Base-by-base conservation (phyloP, 2,888 invertebrate species). In the Phytoseiulus persimilis region DNA sequence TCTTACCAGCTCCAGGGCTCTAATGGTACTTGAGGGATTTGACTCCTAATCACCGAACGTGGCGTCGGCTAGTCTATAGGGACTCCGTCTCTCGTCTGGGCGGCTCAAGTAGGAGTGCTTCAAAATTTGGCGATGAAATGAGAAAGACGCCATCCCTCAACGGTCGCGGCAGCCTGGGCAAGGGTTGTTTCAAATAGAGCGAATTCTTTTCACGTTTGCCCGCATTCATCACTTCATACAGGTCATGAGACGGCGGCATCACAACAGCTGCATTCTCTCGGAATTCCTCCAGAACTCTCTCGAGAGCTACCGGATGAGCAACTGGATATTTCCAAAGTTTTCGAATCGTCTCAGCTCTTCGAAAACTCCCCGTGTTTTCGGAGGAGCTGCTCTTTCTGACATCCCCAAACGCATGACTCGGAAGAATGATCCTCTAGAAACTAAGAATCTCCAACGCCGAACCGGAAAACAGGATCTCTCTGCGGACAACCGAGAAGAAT, bases 11-110 rank as follows among this genome's bases (percentile, higher is more conserved):
- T n/a, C 65, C 18, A 6, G 14, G 65, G 28, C 65, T 14, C 18
- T 65, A 65, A 65, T 65, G 28, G 65, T 23, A 65, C 65, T 28
- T 23, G 65, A 65, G 65, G 65, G 65, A 65, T 1, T 65, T 65
- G 65, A 65, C 65, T 65, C 65, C 65, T 65, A 65, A 65, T 65
- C 65, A 65, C 65, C 65, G 65, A 65, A 65, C 65, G 65, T 65
- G 28, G 65, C 65, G 65, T 65, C 65, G 18, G 65, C 65, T 65
- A 65, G 65, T 65, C 65, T 65, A 65, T 28, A 23, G 65, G 65
- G 65, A 65, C 23, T 65, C 28, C 18, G 65, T 65, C 28, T 65
- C 28, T 65, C 65, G 65, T 14, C 46, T 14, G 46, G 9, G 14
- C 6, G 46, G 46, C 65, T 23, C 65, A 28, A 65, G 65, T 28